Evolutionary conservation across 2,888 invertebrate species (phyloP).

Genomic region (Eristalis tenax): DNA sequence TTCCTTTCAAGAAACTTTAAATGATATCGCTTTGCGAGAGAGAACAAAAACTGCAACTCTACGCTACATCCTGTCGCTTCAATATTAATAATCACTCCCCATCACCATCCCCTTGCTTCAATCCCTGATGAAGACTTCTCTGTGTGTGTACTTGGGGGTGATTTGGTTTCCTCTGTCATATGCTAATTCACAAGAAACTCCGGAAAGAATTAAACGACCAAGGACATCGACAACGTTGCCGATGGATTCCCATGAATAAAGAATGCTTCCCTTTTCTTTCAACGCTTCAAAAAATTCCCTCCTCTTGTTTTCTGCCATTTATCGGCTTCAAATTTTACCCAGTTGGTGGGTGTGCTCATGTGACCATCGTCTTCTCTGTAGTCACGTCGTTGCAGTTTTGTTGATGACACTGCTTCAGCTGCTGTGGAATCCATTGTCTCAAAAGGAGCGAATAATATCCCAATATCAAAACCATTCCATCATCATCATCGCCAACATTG

Average conservation of each 20-base stretch:
- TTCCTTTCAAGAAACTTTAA: constrained; percentile 40
- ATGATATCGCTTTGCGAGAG: constrained; percentile 38
- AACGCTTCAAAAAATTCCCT: constrained; percentile 13
- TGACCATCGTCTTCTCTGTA: background rate
- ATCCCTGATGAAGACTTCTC: background rate
- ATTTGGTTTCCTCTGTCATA: constrained; percentile 41
- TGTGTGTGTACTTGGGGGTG: background rate
- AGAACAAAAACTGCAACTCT: constrained; percentile 62
- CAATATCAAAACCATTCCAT: constrained; percentile 68
- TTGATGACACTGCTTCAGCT: constrained; percentile 52
- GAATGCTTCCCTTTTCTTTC: constrained; percentile 33
- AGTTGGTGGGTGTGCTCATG: background rate
- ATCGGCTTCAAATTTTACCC: too few relatives aligned
- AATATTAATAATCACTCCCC: constrained; percentile 40
- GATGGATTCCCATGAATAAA: constrained; percentile 38
- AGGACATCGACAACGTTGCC: constrained; percentile 43
- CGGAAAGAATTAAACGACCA: constrained; percentile 34
- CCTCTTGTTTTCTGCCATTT: background rate
- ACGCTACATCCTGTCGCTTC: constrained; percentile 32
- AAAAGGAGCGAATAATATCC: constrained; percentile 65
- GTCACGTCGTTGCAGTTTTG: constrained; percentile 38
- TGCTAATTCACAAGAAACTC: constrained; percentile 45
- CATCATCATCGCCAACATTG: constrained; percentile 63
- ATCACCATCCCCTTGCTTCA: background rate
- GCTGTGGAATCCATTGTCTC: constrained; percentile 57